phyloP scores from a whole-genome alignment of 53 echinoderm and acorn worm genomes.

The Echinometra lucunter region DNA sequence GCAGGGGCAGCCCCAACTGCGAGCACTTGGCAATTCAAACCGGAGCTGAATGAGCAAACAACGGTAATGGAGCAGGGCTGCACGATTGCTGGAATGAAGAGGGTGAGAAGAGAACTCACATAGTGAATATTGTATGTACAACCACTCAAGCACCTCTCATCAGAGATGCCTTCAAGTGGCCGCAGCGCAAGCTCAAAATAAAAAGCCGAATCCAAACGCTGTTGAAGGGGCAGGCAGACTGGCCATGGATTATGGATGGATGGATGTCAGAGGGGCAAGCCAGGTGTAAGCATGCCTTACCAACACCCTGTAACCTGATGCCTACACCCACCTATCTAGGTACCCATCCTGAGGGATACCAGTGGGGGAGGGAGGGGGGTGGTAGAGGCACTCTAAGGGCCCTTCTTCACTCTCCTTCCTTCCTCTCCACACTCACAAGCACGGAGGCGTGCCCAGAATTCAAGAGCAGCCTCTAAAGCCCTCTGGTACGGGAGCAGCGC shows the following conservation, averaged over 20 bases:
- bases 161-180: slow-evolving; percentile 60
- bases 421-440: slow-evolving; percentile 64
- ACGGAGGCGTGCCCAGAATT: slow-evolving; percentile 68
- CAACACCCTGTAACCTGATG: slow-evolving; percentile 44
- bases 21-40: slow-evolving; percentile 69
- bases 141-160: slow-evolving; percentile 67
- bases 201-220: slow-evolving; percentile 38
- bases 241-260: slow-evolving; percentile 61
- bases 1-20: slow-evolving; percentile 43
- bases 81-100: slow-evolving; percentile 52
- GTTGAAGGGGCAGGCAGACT: not conserved
- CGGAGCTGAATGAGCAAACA: slow-evolving; percentile 72
- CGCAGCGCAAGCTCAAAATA: slow-evolving; percentile 52
- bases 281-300: slow-evolving; percentile 66
- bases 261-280: slow-evolving; percentile 23
- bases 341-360: slow-evolving; percentile 8
- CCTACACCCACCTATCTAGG: slow-evolving; percentile 31
- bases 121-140: slow-evolving; percentile 72
- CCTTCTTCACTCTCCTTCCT: slow-evolving; percentile 51
- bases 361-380: slow-evolving; percentile 4
- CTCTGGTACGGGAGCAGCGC: not conserved
- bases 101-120: slow-evolving; percentile 64
- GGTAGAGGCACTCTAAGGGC: slow-evolving; percentile 46
- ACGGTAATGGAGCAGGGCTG: slow-evolving; percentile 69
- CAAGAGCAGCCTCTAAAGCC: slow-evolving; percentile 41